Conservation (phyloP, 1,140 invertebrate genomes). For the Palaemon carinicauda region DNA sequence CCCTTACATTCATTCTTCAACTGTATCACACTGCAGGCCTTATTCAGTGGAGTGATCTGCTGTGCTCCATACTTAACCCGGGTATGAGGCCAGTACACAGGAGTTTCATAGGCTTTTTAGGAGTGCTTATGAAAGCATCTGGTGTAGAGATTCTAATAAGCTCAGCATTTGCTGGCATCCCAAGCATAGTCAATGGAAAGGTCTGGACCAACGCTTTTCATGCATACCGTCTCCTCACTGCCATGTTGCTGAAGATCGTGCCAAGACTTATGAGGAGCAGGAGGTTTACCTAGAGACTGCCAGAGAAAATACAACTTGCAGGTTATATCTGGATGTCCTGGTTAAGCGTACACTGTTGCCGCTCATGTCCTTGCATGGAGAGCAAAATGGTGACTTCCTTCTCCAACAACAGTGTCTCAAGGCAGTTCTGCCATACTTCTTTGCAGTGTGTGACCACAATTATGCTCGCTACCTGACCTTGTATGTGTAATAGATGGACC, state of each 20-base stretch:
- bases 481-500: background rate
- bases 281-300: background rate
- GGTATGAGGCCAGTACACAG: background rate
- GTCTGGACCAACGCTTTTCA: background rate
- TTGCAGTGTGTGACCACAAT: background rate
- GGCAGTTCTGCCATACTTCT: background rate
- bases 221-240: conserved; percentile 11
- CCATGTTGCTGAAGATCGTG: background rate
- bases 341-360: background rate
- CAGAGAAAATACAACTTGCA: background rate
- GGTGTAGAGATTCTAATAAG: background rate
- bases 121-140: background rate
- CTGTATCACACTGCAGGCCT: background rate
- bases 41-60: background rate
- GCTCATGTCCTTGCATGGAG: background rate
- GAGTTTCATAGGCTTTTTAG: background rate
- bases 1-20: no score
- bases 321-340: background rate
- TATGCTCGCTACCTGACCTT: background rate
- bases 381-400: background rate
- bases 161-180: background rate
- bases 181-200: conserved; percentile 3
- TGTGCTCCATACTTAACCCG: background rate
- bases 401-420: no score
- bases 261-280: background rate